Percentiles rank a stretch among this genome's conserved stretches.
These are phyloP conservation scores for Himantopus leucocephalus DNA, from an alignment of 2,113 vertebrate species.

Conservation along the genomic window DNA sequence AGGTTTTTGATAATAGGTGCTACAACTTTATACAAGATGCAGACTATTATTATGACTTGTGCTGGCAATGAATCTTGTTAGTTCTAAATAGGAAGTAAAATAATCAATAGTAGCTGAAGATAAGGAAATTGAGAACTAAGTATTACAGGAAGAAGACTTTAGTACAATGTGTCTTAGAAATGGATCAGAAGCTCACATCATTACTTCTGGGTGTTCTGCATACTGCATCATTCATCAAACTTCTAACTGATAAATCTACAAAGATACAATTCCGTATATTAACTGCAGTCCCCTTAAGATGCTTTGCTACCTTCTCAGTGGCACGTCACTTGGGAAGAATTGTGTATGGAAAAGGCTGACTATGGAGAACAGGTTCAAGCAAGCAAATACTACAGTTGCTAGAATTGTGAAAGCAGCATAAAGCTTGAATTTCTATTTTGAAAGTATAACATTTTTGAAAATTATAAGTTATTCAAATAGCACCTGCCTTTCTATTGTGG, in stretches of 20 bases:
- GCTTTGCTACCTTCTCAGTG: neutral
- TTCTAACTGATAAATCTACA: neutral
- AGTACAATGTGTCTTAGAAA: neutral
- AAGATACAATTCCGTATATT: neutral
- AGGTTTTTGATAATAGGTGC: neutral
- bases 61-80: neutral
- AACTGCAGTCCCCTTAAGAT: neutral
- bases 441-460: neutral
- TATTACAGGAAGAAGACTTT: neutral
- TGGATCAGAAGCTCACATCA: neutral
- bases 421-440: neutral
- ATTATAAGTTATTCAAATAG: neutral
- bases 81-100: neutral
- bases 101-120: neutral
- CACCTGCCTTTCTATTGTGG: neutral
- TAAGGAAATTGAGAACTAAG: neutral
- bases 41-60: neutral
- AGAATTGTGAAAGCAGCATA: neutral
- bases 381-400: neutral
- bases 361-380: neutral
- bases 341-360: neutral
- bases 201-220: neutral
- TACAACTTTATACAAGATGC: neutral
- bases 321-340: neutral
- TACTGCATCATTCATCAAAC: neutral